Conservation (phyloP, 1,140 invertebrate genomes). For the Mya arenaria region DNA sequence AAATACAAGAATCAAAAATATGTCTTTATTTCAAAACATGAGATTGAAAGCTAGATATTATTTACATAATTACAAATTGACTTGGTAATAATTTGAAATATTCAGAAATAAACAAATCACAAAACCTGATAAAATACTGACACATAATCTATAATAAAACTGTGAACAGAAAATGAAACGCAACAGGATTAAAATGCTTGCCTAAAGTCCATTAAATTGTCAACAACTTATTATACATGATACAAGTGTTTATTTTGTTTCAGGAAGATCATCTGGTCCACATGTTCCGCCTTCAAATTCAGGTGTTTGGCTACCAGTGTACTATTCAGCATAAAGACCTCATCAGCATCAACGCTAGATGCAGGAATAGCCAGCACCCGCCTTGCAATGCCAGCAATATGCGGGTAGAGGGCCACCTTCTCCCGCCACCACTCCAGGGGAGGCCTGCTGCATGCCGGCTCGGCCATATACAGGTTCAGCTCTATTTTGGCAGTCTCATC, state of each 20-base stretch:
- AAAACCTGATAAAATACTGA: no score
- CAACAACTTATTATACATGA: no score
- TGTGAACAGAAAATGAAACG: no score
- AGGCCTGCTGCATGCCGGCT: conserved; percentile 30
- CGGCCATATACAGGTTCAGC: conserved; percentile 46
- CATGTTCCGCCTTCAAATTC: conserved; percentile 28
- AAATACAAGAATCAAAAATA: no score
- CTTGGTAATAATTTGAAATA: no score
- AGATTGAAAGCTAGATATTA: no score
- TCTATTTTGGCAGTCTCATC: conserved; percentile 45
- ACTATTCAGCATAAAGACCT: conserved; percentile 19
- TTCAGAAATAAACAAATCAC: no score
- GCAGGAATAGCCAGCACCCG: conserved; percentile 39
- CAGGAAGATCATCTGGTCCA: conserved; percentile 47
- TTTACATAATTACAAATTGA: no score
- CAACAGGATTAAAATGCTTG: no score
- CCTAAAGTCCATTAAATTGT: no score
- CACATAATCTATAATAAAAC: no score
- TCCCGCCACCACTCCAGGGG: conserved; percentile 47
- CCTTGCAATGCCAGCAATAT: conserved; percentile 24
- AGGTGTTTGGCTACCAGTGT: background rate
- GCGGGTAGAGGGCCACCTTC: conserved; percentile 26
- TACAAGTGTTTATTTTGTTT: conserved; percentile 45
- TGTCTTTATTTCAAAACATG: no score
- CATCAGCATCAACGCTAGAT: conserved; percentile 8